phyloP scores from a whole-genome alignment of 1,140 invertebrate genomes.

The Heliconius hewitsoni region DNA sequence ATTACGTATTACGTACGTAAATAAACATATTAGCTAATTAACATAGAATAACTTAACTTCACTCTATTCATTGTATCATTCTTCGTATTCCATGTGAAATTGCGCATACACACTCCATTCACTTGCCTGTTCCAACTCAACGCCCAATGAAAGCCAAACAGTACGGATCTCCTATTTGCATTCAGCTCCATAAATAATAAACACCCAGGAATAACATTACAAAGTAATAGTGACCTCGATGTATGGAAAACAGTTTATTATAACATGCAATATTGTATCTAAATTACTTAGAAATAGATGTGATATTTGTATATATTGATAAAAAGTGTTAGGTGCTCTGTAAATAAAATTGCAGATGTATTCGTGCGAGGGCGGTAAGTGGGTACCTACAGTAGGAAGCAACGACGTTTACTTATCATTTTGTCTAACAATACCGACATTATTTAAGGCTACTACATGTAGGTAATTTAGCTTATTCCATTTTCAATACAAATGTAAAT shows the following conservation, averaged over 20 bases:
- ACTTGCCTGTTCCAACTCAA: slow-evolving; percentile 21
- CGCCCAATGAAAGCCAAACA: slow-evolving; percentile 24
- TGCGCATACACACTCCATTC: neutral
- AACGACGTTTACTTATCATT: slow-evolving; percentile 34
- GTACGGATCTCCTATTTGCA: slow-evolving; percentile 33
- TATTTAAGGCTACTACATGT: neutral
- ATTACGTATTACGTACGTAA: neutral
- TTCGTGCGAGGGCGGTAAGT: slow-evolving; percentile 33
- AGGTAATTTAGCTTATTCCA: neutral
- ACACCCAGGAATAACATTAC: slow-evolving; percentile 27
- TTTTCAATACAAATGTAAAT: neutral
- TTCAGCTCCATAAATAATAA: slow-evolving; percentile 40
- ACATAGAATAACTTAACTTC: neutral
- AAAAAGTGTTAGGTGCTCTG: slow-evolving; percentile 10
- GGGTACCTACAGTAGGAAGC: slow-evolving; percentile 35
- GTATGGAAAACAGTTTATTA: neutral
- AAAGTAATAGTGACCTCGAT: slow-evolving; percentile 20
- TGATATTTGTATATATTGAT: neutral
- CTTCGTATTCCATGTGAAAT: neutral
- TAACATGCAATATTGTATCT: slow-evolving; percentile 14
- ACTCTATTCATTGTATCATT: neutral
- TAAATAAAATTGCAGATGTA: slow-evolving; percentile 23
- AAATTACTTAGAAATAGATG: neutral
- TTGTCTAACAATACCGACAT: neutral
- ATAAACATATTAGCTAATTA: neutral